phyloP scores from a whole-genome alignment of 2,113 vertebrate species.

The Aythya baeri region DNA sequence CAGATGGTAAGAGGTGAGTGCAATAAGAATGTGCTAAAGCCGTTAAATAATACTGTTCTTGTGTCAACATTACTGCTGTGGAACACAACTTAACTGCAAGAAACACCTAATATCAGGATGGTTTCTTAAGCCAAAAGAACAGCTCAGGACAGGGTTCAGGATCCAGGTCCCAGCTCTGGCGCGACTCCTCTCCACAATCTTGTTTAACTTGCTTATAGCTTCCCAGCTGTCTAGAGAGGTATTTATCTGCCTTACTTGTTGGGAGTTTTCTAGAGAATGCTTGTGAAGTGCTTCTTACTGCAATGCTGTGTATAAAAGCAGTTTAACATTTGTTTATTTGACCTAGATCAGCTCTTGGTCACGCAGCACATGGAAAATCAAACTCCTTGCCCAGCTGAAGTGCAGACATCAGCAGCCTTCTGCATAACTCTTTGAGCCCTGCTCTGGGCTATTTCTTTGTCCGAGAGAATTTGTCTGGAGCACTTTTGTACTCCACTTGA shows the following conservation, averaged over 20 bases:
- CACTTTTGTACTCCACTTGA: not conserved
- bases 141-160: not conserved
- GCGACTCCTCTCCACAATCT: not conserved
- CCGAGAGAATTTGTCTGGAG: not conserved
- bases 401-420: not conserved
- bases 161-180: not conserved
- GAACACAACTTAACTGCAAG: not conserved
- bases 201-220: not conserved
- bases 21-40: not conserved
- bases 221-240: not conserved
- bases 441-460: not conserved
- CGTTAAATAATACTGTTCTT: not conserved
- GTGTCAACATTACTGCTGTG: not conserved
- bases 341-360: not conserved
- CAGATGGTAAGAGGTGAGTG: not conserved
- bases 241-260: not conserved
- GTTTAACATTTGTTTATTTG: not conserved
- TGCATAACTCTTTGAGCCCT: not conserved
- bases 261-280: not conserved
- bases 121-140: not conserved
- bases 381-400: not conserved
- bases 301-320: not conserved
- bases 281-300: not conserved
- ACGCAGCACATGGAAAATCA: not conserved
- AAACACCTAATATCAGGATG: not conserved